These are phyloP conservation scores for Knipowitschia caucasica DNA, from an alignment of 2,797 vertebrate species.

Conservation along the genomic window DNA sequence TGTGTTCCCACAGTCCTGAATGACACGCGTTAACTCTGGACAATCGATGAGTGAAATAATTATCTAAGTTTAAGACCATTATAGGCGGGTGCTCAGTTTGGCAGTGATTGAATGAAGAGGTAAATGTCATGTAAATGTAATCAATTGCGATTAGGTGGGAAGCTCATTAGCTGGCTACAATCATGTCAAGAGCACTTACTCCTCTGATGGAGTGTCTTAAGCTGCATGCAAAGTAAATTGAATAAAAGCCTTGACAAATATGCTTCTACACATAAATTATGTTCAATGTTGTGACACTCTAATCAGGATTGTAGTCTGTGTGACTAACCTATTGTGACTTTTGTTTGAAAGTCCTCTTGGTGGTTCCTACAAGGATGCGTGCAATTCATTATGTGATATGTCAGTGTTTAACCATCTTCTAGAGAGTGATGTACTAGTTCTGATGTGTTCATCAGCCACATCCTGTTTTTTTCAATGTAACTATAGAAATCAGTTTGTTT, in stretches of 20 bases:
- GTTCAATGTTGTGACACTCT: conserved; percentile 45
- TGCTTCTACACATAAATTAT: conserved; percentile 34
- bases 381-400: conserved; percentile 16
- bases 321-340: conserved; percentile 17
- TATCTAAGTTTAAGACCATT: conserved; percentile 52
- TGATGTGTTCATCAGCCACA: conserved; percentile 13
- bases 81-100: conserved; percentile 24
- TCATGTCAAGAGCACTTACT: conserved; percentile 65
- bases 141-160: conserved; percentile 65
- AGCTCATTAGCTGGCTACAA: conserved; percentile 67
- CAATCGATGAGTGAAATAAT: conserved; percentile 62
- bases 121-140: conserved; percentile 73
- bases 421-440: conserved; percentile 33
- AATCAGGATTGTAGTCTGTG: conserved; percentile 38
- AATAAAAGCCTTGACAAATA: conserved; percentile 56
- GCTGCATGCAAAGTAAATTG: conserved; percentile 50
- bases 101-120: conserved; percentile 59
- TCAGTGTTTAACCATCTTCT: conserved; percentile 30
- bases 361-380: conserved; percentile 16
- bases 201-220: conserved; percentile 59
- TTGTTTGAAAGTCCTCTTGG: conserved; percentile 6
- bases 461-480: conserved; percentile 3
- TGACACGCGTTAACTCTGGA: conserved; percentile 42
- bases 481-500: conserved; percentile 29
- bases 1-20: conserved; percentile 39